A percentile compares a stretch with the other conserved stretches of the same genome.
Evolutionary conservation across 2,113 vertebrate genomes (phyloP).

Genomic region (Xyrauchen texanus): DNA sequence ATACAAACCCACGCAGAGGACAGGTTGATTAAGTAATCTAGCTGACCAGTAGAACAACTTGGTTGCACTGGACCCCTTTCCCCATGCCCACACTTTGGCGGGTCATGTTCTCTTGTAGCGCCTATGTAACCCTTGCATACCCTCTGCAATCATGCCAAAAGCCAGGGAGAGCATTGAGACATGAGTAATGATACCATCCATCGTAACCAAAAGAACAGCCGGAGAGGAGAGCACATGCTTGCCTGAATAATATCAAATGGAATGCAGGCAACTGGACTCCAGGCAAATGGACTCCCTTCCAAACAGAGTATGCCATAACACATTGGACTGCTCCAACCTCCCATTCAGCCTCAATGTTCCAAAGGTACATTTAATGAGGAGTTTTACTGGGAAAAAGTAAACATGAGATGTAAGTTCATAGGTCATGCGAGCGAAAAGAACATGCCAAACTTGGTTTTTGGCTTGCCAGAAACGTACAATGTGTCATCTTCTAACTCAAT

Average conservation of each 20-base stretch:
- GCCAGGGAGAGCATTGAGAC: background rate
- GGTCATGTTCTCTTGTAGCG: slow-evolving; percentile 26
- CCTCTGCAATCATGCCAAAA: slow-evolving; percentile 30
- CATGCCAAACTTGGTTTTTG: slow-evolving; percentile 36
- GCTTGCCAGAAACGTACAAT: background rate
- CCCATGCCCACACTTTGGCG: slow-evolving; percentile 35
- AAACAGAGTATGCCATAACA: slow-evolving; percentile 7
- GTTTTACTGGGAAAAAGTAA: background rate
- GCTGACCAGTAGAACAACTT: slow-evolving; percentile 24
- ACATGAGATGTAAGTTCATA: background rate
- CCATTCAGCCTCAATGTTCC: slow-evolving; percentile 12
- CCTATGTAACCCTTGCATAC: slow-evolving; percentile 24
- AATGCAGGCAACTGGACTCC: background rate
- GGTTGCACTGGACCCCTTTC: background rate
- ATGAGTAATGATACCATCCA: slow-evolving; percentile 41
- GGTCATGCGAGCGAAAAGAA: background rate
- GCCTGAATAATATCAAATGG: slow-evolving; percentile 19
- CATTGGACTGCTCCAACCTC: slow-evolving; percentile 4
- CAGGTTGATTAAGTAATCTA: slow-evolving; percentile 19
- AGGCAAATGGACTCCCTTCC: background rate
- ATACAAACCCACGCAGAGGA: background rate
- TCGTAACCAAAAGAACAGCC: slow-evolving; percentile 16
- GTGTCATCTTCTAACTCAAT: slow-evolving; percentile 10
- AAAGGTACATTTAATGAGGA: slow-evolving; percentile 6
- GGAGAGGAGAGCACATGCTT: slow-evolving; percentile 21